Evolutionary conservation across 92 coral and sea anemone species (phyloP), one percentile per base, ranked within the genome.

Genomic region (Epizoanthus stellaris): DNA sequence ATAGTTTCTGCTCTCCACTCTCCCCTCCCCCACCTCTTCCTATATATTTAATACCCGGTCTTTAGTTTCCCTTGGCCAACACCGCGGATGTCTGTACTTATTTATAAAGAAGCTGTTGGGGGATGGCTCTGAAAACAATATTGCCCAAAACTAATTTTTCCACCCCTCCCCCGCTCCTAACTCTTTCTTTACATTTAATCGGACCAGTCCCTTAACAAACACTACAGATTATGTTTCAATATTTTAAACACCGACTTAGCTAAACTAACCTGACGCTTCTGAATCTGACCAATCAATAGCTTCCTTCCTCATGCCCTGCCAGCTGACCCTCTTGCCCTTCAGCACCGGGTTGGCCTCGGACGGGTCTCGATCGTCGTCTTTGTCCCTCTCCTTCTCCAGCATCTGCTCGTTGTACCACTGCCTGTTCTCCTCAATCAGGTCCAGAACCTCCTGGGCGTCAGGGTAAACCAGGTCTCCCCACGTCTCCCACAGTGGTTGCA

Each of bases 401-500:
- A 94, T 93, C 80, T 96, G 99, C 56, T 93, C 91, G 77, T 95
- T 96, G 90, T 96, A 96, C 99, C 99, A 96, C 67, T 91, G 91
- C 3, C 99, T 88, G 84, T 96, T 96, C 23, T 96, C 98, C 77
- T 96, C 99, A 67, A 96, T 91, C 13, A 93, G 89, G 64, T 96
- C 99, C 80, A 96, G 87, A 80, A 95, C 85, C 61, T 93, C 99
- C 62, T 91, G 94, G 6, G 99, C 98, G 70, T 94, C 99, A 1
- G 99, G 99, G 72, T 92, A 91, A 3, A 94, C 98, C 53, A 96
- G 82, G 77, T 96, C 98, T 38, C 95, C 98, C 99, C 99, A 96
- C 83, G 99, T 96, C 80, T 96, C 99, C 99, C 99, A 96, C 30
- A 96, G 91, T 17, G 99, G 99, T 57, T 96, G 99, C 34, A 95